phyloP scores from a whole-genome alignment of 2,888 invertebrate genomes.

The Mythimna ferrago region DNA sequence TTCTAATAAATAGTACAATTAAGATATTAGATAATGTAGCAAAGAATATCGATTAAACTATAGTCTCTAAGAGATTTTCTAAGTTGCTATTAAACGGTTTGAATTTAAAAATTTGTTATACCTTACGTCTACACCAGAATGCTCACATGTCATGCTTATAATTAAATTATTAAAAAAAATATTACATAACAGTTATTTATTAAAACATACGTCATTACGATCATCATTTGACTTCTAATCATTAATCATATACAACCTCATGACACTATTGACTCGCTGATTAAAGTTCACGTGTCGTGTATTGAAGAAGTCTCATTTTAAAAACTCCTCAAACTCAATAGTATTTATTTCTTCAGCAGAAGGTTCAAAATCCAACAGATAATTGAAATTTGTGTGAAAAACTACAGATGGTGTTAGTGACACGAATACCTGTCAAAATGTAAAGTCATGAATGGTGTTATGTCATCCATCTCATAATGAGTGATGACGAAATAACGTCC shows the following conservation, averaged over 20 bases:
- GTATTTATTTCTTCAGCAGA: not conserved
- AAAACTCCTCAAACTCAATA: not conserved
- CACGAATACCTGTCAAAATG: slow-evolving; percentile 38
- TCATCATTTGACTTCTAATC: slow-evolving; percentile 19
- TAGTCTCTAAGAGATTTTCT: not conserved
- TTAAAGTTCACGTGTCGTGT: slow-evolving; percentile 20
- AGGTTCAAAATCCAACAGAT: not conserved
- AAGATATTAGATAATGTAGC: not conserved
- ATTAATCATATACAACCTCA: slow-evolving; percentile 37
- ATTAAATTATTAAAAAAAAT: slow-evolving; percentile 5
- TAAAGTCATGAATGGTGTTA: slow-evolving; percentile 26
- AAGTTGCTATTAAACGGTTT: not conserved
- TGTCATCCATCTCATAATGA: slow-evolving; percentile 24
- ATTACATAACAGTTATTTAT: slow-evolving; percentile 27
- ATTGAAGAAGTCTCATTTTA: slow-evolving; percentile 14
- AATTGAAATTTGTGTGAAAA: not conserved
- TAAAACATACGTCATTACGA: slow-evolving; percentile 28
- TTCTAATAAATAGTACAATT: not conserved
- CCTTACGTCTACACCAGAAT: not conserved
- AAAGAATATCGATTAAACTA: not conserved
- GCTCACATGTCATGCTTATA: not conserved
- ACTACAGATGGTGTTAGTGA: slow-evolving; percentile 13
- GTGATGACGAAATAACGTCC: slow-evolving; percentile 23
- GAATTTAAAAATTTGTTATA: not conserved
- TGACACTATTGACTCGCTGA: slow-evolving; percentile 40